These are phyloP conservation scores for Origma solitaria DNA, from an alignment of 2,113 vertebrate species.

Conservation along the genomic window DNA sequence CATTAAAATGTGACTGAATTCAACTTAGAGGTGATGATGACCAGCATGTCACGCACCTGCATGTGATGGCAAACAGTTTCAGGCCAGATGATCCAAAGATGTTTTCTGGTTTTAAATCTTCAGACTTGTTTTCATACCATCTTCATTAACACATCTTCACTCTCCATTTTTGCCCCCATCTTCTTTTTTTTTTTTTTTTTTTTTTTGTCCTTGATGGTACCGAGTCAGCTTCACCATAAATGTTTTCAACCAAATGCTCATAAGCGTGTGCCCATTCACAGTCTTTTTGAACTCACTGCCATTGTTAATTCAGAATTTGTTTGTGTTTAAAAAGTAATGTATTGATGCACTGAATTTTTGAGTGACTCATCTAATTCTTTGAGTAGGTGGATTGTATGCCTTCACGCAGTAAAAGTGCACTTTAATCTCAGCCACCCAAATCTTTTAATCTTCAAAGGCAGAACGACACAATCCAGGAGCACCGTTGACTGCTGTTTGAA, in stretches of 20 bases:
- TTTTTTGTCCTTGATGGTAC: neutral
- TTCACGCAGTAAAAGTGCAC: neutral
- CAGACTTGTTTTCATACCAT: neutral
- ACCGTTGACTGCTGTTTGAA: neutral
- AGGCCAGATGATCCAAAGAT: neutral
- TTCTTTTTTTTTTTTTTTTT: neutral
- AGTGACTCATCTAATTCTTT: constrained; percentile 56
- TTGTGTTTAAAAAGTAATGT: constrained; percentile 18
- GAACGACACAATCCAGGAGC: neutral
- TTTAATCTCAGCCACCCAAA: neutral
- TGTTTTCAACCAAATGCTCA: neutral
- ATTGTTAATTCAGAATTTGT: neutral
- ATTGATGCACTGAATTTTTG: constrained; percentile 16
- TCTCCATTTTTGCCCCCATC: neutral
- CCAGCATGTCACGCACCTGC: neutral
- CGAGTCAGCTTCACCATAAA: neutral
- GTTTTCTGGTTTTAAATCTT: neutral
- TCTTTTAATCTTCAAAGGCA: constrained; percentile 20
- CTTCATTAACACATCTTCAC: neutral
- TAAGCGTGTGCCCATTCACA: neutral
- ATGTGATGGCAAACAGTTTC: neutral
- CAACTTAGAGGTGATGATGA: neutral
- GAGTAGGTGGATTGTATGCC: constrained; percentile 30
- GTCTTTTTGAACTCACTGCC: neutral
- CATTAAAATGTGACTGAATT: neutral